Base-by-base conservation (phyloP, 2,888 invertebrate genomes). In the Epirrhoe alternata region DNA sequence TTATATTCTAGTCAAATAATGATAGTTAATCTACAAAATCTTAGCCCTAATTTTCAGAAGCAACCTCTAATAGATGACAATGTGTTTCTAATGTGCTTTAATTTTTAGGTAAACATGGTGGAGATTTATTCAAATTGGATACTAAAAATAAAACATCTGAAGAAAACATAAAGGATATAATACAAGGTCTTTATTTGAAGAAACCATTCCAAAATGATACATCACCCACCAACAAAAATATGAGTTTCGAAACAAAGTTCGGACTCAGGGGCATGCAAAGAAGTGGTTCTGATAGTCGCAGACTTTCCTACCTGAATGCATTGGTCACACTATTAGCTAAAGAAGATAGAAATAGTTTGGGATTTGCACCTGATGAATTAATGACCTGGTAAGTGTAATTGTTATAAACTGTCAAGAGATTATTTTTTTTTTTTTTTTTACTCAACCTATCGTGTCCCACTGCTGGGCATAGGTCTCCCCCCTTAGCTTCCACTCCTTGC, bases 281-380 rank as follows among this genome's bases (percentile, higher is more conserved):
- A 80, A 95, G 94, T 82, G 94, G 96, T 68, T 95, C 96, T 68
- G 97, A 97, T 87, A 95, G 95, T 70, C 96, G 96, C 84, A 96
- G 97, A 85, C 94, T 98, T 76, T 97, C 96, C 74, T 97, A 97
- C 87, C 94, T 98, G 80, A 98, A 98, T 94, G 96, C 96, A 69
- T 96, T 98, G 89, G 97, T 97, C 64, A 97, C 97, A 82, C 94
- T 98, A 73, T 92, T 96, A 74, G 92, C 94, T 79, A 95, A 95
- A 84, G 94, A 95, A 82, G 95, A 96, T 76, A 94, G 94, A 77
- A 88, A 87, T 71, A 94, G 94, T 76, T 94, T 97, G 77, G 97
- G 97, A 55, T 96, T 97, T 84, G 95, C 95, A 74, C 94, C 95
- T 69, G 96, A 97, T 87, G 97, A 98, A 86, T 94, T 98, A 78